Conservation (phyloP, 2,113 vertebrate species). For the Myiozetetes cayanensis region DNA sequence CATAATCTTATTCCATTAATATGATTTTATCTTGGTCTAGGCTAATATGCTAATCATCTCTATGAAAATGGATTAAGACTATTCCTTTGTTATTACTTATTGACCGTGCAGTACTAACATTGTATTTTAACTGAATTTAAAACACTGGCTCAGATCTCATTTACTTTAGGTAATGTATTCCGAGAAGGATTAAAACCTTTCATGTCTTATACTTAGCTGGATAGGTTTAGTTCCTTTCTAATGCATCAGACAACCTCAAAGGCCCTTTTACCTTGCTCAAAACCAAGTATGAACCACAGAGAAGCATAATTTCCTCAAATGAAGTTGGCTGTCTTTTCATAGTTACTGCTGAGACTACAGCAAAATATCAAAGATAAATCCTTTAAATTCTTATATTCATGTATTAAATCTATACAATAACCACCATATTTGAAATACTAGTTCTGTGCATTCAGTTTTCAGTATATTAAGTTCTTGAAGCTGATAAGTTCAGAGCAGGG, state of each 20-base stretch:
- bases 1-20: not conserved
- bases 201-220: not conserved
- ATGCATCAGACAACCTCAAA: not conserved
- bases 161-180: not conserved
- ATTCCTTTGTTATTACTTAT: not conserved
- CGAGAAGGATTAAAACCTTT: not conserved
- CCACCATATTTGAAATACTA: not conserved
- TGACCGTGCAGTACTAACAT: not conserved
- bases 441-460: not conserved
- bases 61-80: not conserved
- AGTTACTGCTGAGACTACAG: not conserved
- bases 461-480: not conserved
- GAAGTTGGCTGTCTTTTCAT: not conserved
- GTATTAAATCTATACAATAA: not conserved
- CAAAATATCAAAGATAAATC: not conserved
- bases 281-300: fast-evolving
- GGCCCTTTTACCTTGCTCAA: not conserved
- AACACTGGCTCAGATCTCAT: not conserved
- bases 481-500: not conserved
- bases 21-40: not conserved
- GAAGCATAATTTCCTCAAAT: not conserved
- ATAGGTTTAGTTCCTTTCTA: not conserved
- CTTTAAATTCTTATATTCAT: not conserved
- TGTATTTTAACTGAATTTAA: slow-evolving; percentile 16
- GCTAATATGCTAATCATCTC: not conserved